Conservation (phyloP, 2,113 vertebrate species). For the Heterocephalus glaber region DNA sequence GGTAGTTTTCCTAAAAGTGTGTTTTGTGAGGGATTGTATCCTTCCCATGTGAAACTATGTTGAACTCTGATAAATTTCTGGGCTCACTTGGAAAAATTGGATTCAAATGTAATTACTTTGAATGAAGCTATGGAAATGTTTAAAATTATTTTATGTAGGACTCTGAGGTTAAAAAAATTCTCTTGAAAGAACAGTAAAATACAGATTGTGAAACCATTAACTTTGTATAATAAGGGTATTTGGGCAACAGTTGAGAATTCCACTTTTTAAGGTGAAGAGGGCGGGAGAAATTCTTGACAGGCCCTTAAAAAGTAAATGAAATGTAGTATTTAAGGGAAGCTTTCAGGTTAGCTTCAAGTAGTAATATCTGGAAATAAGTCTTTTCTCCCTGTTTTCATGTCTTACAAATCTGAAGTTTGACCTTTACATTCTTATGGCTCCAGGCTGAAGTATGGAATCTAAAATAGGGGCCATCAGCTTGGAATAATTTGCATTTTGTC, state of each 20-base stretch:
- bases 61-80: constrained; percentile 23
- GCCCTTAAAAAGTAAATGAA: constrained; percentile 22
- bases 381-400: constrained; percentile 24
- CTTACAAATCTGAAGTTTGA: constrained; percentile 55
- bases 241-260: constrained; percentile 32
- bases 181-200: constrained; percentile 54
- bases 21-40: constrained; percentile 39
- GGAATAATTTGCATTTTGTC: constrained; percentile 51
- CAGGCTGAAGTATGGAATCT: constrained; percentile 58
- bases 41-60: constrained; percentile 38
- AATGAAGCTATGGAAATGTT: constrained; percentile 40
- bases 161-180: background rate
- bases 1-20: background rate
- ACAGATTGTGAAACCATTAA: background rate
- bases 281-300: constrained; percentile 23
- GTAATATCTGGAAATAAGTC: background rate
- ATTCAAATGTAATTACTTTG: constrained; percentile 54
- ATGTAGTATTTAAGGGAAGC: constrained; percentile 44
- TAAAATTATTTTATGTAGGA: constrained; percentile 26
- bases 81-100: constrained; percentile 52
- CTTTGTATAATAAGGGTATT: constrained; percentile 40
- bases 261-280: constrained; percentile 23
- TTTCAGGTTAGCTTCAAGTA: constrained; percentile 31
- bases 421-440: background rate
- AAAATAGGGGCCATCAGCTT: constrained; percentile 48